Evolutionary conservation across 2,888 invertebrate species (phyloP).

Genomic region (Branchellion lobata): DNA sequence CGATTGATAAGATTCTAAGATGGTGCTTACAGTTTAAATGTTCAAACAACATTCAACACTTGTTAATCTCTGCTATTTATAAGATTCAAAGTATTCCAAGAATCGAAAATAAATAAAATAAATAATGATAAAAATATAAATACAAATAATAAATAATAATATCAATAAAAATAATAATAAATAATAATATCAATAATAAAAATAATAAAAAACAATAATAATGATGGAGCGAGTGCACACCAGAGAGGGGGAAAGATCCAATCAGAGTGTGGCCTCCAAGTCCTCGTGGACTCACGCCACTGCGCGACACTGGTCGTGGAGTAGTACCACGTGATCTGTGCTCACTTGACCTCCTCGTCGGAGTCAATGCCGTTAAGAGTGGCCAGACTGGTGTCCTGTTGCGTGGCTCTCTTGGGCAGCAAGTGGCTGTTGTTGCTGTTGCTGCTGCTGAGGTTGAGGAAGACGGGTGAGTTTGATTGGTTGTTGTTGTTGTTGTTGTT

Average conservation of each 20-base stretch:
- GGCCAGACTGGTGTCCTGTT: conserved; percentile 30
- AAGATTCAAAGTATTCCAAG: neutral
- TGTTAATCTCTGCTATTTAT: too few species aligned
- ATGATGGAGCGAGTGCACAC: too few species aligned
- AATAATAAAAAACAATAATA: too few species aligned
- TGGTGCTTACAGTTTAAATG: too few species aligned
- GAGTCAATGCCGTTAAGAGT: conserved; percentile 38
- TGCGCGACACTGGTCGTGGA: too few species aligned
- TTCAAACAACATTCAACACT: too few species aligned
- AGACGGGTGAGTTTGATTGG: conserved; percentile 26
- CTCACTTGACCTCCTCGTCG: too few species aligned
- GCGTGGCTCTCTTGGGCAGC: conserved; percentile 21
- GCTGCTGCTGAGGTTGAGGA: conserved; percentile 28
- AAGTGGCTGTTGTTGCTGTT: conserved; percentile 20
- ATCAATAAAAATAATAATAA: neutral
- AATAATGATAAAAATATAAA: neutral
- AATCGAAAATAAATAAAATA: neutral
- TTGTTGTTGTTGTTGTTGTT: neutral
- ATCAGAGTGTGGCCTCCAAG: too few species aligned
- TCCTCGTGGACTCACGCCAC: too few species aligned
- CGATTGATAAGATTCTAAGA: too few species aligned
- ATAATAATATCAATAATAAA: neutral
- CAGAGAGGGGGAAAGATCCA: too few species aligned
- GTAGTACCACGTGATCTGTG: too few species aligned
- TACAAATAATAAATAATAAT: neutral